Evolutionary conservation across 2,888 invertebrate species (phyloP).

Genomic region (Papilio elwesi): DNA sequence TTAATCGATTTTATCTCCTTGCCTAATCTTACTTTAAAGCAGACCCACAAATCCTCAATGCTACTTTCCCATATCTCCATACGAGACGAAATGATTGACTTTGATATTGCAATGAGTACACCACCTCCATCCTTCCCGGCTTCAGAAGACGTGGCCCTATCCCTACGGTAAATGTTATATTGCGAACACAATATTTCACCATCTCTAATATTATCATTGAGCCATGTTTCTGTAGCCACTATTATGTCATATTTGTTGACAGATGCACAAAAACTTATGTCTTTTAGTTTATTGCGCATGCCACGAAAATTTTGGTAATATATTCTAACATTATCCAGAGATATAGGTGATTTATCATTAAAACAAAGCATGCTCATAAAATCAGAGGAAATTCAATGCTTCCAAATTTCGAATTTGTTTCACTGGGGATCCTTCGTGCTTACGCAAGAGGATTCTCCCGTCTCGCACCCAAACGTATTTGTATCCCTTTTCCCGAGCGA

Average conservation of each 20-base stretch:
- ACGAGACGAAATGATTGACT: neutral
- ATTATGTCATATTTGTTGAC: neutral
- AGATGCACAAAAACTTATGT: neutral
- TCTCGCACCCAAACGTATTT: conserved; percentile 11
- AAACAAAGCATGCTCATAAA: neutral
- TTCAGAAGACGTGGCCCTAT: neutral
- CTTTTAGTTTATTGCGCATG: conserved; percentile 3
- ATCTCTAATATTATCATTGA: neutral
- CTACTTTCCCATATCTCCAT: neutral
- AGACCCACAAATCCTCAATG: neutral
- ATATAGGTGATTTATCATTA: neutral
- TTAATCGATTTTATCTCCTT: neutral
- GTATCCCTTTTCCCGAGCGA: neutral
- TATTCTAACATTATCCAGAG: neutral
- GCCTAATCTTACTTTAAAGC: neutral
- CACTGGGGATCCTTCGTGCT: conserved; percentile 2
- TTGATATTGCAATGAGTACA: neutral
- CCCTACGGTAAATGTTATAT: conserved; percentile 2
- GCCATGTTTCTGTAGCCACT: conserved; percentile 8
- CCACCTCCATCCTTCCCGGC: conserved; percentile 1
- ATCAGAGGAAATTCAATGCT: neutral
- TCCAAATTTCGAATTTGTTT: conserved; percentile 7
- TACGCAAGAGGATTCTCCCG: conserved; percentile 16
- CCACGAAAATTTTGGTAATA: conserved; percentile 7
- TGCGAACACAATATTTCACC: neutral